Conservation (phyloP, 2,797 vertebrate genomes). For the Fratercula arctica region DNA sequence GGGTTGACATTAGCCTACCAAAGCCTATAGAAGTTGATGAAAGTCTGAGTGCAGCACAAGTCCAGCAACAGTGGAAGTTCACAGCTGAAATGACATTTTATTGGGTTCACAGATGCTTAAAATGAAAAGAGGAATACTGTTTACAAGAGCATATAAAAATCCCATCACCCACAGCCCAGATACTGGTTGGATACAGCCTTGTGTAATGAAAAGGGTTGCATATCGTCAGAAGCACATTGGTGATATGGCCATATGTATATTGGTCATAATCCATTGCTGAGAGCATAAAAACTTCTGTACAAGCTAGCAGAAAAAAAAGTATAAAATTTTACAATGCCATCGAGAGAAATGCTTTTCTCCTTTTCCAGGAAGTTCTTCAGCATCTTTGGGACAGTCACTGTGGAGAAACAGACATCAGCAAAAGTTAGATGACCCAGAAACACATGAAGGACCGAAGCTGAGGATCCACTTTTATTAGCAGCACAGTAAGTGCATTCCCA, state of each 20-base stretch:
- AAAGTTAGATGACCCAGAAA: background rate
- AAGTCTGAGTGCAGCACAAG: background rate
- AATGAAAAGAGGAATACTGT: constrained; percentile 6
- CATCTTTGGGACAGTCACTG: background rate
- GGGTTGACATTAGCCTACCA: background rate
- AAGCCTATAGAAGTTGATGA: background rate
- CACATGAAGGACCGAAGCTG: constrained; percentile 37
- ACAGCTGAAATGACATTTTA: constrained; percentile 37
- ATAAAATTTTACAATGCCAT: background rate
- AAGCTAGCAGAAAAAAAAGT: constrained; percentile 7
- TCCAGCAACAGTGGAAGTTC: constrained; percentile 1
- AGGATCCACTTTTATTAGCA: constrained; percentile 24
- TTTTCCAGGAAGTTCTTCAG: background rate
- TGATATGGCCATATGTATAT: background rate
- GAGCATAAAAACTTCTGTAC: constrained; percentile 43
- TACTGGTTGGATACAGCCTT: background rate
- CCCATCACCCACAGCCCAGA: constrained; percentile 10
- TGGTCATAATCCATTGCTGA: constrained; percentile 41
- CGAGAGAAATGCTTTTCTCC: background rate
- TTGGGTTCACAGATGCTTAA: constrained; percentile 44
- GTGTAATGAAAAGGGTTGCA: constrained; percentile 9
- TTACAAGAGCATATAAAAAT: constrained; percentile 3
- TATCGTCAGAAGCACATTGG: background rate
- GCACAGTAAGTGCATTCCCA: constrained; percentile 31
- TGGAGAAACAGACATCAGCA: background rate